These are phyloP conservation scores for Periplaneta americana DNA, from an alignment of 1,140 invertebrate genomes.

Conservation along the genomic window DNA sequence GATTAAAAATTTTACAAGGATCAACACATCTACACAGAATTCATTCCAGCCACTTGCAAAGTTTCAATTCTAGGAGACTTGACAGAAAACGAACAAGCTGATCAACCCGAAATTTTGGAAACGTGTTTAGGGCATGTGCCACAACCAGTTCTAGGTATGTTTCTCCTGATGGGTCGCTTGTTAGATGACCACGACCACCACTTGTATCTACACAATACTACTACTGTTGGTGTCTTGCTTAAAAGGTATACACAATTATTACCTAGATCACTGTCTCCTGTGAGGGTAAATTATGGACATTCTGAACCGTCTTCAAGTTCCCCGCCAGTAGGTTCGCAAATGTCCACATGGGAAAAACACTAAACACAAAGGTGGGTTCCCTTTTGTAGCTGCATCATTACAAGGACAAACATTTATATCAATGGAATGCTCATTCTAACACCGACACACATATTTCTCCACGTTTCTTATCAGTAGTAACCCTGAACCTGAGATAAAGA, in stretches of 20 bases:
- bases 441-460: slow-evolving; percentile 15
- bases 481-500: slow-evolving; percentile 15
- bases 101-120: background rate
- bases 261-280: background rate
- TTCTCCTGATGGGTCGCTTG: background rate
- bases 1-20: background rate
- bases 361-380: slow-evolving; percentile 10
- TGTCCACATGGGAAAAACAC: background rate
- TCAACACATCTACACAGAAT: background rate
- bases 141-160: background rate
- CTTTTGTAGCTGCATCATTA: slow-evolving; percentile 2
- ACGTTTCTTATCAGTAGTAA: background rate
- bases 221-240: slow-evolving; percentile 7
- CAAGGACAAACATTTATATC: slow-evolving; percentile 15
- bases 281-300: background rate
- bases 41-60: background rate
- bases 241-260: background rate
- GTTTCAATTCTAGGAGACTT: background rate
- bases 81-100: background rate
- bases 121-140: background rate
- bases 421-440: slow-evolving; percentile 19
- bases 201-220: background rate
- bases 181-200: background rate
- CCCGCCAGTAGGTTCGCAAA: background rate
- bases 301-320: background rate